Evolutionary conservation across 2,113 vertebrate species (phyloP).

Genomic region (Garra rufa): DNA sequence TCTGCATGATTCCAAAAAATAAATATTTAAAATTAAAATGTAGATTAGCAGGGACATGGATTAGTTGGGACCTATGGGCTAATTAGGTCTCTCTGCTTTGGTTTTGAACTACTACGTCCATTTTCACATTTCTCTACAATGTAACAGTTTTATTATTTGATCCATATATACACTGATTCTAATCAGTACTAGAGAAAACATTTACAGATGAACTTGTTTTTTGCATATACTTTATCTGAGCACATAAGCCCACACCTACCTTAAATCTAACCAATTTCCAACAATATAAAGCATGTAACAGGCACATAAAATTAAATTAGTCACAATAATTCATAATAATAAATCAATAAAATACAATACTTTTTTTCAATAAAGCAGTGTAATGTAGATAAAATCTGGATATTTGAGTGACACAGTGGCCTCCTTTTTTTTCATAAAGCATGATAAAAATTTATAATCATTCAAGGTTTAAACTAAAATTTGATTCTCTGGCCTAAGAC

Average conservation of each 20-base stretch:
- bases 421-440: too few species aligned
- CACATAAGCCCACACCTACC: background rate
- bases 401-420: too few species aligned
- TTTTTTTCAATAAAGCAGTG: background rate
- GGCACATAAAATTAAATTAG: background rate
- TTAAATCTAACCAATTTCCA: background rate
- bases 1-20: background rate
- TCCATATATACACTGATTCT: background rate
- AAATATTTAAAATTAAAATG: background rate
- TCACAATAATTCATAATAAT: too few species aligned
- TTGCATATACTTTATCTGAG: background rate
- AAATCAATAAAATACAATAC: too few species aligned
- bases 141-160: background rate
- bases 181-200: background rate
- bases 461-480: too few species aligned
- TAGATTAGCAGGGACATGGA: background rate
- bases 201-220: background rate
- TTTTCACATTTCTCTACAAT: background rate
- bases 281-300: background rate
- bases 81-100: background rate
- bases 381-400: background rate
- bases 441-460: too few species aligned
- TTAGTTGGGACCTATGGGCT: background rate
- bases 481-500: too few species aligned
- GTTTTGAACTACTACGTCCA: background rate